Conservation (phyloP, 2,888 invertebrate species). For the Cerceris rybyensis region DNA sequence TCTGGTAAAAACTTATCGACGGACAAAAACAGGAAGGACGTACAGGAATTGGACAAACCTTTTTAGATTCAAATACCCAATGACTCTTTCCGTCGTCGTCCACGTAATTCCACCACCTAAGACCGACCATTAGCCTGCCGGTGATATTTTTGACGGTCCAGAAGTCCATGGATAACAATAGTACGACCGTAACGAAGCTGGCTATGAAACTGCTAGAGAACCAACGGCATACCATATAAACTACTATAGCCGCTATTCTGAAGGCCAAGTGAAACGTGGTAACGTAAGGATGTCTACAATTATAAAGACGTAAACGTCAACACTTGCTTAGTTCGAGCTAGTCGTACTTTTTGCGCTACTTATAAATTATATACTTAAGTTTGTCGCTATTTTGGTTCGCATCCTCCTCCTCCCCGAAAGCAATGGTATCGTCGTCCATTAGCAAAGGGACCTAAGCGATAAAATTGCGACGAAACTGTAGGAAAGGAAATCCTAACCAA, state of each 20-base stretch:
- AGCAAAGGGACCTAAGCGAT: constrained; percentile 89
- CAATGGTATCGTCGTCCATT: constrained; percentile 92
- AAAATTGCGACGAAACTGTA: constrained; percentile 35
- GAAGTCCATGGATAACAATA: constrained; percentile 98
- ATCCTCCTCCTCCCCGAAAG: constrained; percentile 93
- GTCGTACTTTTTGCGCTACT: neutral
- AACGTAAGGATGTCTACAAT: constrained; percentile 94
- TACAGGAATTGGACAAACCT: constrained; percentile 84
- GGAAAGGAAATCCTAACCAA: neutral
- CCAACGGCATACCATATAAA: constrained; percentile 95
- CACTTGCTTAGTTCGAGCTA: neutral
- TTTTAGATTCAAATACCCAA: constrained; percentile 98
- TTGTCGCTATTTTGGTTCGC: constrained; percentile 80
- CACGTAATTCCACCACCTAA: constrained; percentile 99
- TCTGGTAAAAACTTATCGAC: neutral
- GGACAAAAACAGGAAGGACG: neutral
- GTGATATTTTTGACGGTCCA: constrained; percentile 99
- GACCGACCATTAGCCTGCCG: constrained; percentile 95
- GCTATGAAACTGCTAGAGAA: constrained; percentile 96
- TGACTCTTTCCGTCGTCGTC: constrained; percentile 98
- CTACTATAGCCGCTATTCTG: constrained; percentile 90
- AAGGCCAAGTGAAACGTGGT: constrained; percentile 96
- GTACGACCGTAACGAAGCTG: constrained; percentile 95
- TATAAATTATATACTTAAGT: constrained; percentile 77
- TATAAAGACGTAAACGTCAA: constrained; percentile 21